These are phyloP conservation scores for Armadillidium nasatum DNA, from an alignment of 1,140 invertebrate species.

Conservation along the genomic window DNA sequence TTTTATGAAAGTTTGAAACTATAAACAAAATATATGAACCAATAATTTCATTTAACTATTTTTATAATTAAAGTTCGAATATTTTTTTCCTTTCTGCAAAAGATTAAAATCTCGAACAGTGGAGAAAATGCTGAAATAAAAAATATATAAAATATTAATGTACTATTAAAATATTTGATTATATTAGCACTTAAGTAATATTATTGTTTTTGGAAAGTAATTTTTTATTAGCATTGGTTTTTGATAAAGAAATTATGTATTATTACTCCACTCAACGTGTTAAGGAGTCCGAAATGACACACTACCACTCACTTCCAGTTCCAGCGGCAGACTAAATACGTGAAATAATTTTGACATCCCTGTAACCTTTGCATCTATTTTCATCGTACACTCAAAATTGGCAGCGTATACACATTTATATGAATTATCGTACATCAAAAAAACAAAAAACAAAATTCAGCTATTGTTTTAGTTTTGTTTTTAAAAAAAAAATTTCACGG, in stretches of 20 bases:
- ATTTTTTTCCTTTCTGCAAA: background rate
- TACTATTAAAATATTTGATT: too few relatives aligned
- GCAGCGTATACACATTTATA: background rate
- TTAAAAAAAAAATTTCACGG: too few relatives aligned
- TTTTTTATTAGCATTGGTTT: too few relatives aligned
- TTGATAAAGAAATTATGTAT: background rate
- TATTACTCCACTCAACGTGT: background rate
- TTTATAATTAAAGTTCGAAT: background rate
- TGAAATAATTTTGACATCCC: background rate
- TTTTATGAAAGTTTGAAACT: too few relatives aligned
- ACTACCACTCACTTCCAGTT: background rate
- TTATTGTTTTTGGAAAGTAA: too few relatives aligned
- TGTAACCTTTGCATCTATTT: background rate
- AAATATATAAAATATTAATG: too few relatives aligned
- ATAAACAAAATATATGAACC: background rate
- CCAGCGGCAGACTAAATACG: background rate
- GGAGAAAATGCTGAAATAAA: too few relatives aligned
- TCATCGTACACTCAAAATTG: conserved; percentile 10
- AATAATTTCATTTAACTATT: background rate
- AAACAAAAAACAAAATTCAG: background rate
- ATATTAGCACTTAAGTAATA: too few relatives aligned
- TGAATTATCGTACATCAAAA: background rate
- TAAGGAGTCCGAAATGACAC: background rate
- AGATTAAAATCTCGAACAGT: too few relatives aligned
- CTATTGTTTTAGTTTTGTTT: too few relatives aligned